phyloP scores from a whole-genome alignment of 2,888 invertebrate species.

The Gasteruption jaculator region DNA sequence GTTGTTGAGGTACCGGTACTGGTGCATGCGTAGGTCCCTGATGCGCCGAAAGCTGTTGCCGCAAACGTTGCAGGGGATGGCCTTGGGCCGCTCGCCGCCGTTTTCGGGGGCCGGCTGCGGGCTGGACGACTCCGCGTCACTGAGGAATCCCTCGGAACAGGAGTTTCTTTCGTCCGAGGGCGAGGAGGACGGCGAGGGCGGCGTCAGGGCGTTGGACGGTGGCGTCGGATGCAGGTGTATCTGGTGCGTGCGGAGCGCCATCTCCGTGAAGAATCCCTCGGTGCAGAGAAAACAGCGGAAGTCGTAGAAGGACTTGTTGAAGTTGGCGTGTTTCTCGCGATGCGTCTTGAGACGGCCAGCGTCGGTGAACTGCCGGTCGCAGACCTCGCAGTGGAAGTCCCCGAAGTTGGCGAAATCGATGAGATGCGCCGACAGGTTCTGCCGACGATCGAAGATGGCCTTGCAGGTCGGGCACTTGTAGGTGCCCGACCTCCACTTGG shows the following conservation, averaged over 20 bases:
- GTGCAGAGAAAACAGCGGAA: slow-evolving; percentile 22
- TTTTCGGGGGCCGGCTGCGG: too few relatives aligned
- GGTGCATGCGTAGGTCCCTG: slow-evolving; percentile 18
- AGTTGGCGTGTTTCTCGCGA: slow-evolving; percentile 15
- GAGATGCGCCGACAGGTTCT: slow-evolving; percentile 15
- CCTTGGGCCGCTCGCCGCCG: too few relatives aligned
- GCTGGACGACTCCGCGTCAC: too few relatives aligned
- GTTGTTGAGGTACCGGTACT: slow-evolving; percentile 15
- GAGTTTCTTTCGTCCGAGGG: too few relatives aligned
- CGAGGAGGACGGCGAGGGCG: too few relatives aligned
- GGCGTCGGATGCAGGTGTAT: slow-evolving; percentile 21
- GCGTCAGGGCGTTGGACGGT: too few relatives aligned
- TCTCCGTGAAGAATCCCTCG: slow-evolving; percentile 11
- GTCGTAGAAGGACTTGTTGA: background rate
- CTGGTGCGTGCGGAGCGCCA: slow-evolving; percentile 10
- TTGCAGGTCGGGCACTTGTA: too few relatives aligned
- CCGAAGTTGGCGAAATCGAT: slow-evolving; percentile 18
- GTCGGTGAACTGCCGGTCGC: slow-evolving; percentile 17
- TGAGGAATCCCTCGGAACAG: too few relatives aligned
- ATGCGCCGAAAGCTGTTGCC: slow-evolving; percentile 4
- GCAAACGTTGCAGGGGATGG: slow-evolving; percentile 14
- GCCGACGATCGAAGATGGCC: too few relatives aligned
- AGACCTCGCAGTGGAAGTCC: slow-evolving; percentile 11
- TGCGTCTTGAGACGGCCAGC: slow-evolving; percentile 14
- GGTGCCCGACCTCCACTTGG: too few relatives aligned